Conservation (phyloP, 1,140 invertebrate genomes). For the Scaptodrosophila lebanonensis region DNA sequence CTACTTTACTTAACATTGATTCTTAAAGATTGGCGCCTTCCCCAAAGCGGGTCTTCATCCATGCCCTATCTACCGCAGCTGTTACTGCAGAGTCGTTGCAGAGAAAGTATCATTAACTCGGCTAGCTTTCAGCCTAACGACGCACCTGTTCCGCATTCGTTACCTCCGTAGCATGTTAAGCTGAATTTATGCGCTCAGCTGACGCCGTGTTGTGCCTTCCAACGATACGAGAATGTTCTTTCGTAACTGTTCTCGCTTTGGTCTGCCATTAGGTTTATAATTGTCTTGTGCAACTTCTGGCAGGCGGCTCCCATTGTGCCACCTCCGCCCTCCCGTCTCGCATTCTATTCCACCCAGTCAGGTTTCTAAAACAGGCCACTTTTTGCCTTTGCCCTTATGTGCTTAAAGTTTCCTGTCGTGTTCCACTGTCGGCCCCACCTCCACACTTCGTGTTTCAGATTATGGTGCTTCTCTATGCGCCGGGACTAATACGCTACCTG, state of each 20-base stretch:
- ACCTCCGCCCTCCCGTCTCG: constrained; percentile 19
- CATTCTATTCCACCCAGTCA: too few species aligned
- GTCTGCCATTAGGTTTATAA: constrained; percentile 70
- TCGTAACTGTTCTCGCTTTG: constrained; percentile 34
- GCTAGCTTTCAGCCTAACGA: constrained; percentile 72
- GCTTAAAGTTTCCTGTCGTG: too few species aligned
- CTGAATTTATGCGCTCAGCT: constrained; percentile 70
- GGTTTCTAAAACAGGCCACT: too few species aligned
- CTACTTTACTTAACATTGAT: too few species aligned
- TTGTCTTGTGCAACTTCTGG: constrained; percentile 71
- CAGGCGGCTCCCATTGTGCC: constrained; percentile 12
- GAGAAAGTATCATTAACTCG: constrained; percentile 52
- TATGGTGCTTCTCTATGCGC: too few species aligned
- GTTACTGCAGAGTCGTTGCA: background rate
- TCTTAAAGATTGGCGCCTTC: too few species aligned
- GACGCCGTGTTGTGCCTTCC: constrained; percentile 35
- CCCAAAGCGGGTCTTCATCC: too few species aligned
- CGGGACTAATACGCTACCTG: too few species aligned
- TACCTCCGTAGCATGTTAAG: constrained; percentile 38
- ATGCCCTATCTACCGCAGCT: too few species aligned
- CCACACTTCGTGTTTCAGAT: background rate
- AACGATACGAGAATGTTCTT: constrained; percentile 46
- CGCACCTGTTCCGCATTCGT: constrained; percentile 39
- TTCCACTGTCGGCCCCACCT: background rate
- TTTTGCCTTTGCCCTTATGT: too few species aligned